A percentile compares a stretch with the other conserved stretches of the same genome.
Conservation (phyloP, 2,113 vertebrate species). For the Carassius gibelio region DNA sequence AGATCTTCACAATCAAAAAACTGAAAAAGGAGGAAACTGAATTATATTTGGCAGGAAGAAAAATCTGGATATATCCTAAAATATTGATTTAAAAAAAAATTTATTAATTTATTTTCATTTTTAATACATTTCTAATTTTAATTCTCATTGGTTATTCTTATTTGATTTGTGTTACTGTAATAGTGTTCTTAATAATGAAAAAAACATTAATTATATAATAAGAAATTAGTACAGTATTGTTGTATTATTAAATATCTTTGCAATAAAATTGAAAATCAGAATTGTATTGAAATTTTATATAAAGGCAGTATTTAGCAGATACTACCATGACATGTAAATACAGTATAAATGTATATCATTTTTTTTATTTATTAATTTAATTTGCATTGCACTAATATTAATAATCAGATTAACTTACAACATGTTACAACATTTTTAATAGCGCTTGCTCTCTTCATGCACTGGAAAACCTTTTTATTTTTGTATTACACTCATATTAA, state of each 20-base stretch:
- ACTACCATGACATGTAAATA: not conserved
- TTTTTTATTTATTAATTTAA: no score
- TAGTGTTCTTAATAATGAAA: not conserved
- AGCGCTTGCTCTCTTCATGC: not conserved
- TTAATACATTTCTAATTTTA: not conserved
- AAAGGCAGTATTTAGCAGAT: not conserved
- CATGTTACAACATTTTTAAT: not conserved
- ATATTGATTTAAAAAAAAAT: no score
- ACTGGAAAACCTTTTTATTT: not conserved
- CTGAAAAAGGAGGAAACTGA: not conserved
- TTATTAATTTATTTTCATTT: no score
- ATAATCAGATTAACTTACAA: not conserved
- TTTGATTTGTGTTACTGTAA: not conserved
- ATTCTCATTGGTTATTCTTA: not conserved
- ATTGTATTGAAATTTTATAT: not conserved
- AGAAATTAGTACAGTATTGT: no score
- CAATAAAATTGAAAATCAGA: not conserved
- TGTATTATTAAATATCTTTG: no score
- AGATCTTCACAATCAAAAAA: not conserved
- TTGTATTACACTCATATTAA: no score
- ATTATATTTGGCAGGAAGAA: not conserved
- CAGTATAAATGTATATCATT: not conserved
- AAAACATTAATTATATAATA: not conserved
- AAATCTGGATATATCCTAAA: not conserved
- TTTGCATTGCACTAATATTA: not conserved